phyloP scores from a whole-genome alignment of 1,140 invertebrate genomes.

The Nylanderia fulva region DNA sequence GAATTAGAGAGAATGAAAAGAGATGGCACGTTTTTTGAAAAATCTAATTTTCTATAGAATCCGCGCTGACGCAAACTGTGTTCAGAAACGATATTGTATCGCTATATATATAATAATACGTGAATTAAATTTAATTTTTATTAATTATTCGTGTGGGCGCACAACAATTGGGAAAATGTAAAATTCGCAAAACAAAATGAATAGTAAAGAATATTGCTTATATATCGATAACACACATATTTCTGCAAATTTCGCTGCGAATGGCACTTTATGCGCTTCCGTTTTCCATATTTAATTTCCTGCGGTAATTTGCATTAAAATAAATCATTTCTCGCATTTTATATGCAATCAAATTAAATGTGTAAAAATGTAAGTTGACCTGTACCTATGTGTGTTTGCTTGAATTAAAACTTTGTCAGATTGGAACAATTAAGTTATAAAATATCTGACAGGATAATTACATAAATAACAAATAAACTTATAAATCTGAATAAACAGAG shows the following conservation, averaged over 20 bases:
- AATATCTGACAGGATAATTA: neutral
- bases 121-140: constrained; percentile 51
- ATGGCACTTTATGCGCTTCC: neutral
- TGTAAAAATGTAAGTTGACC: neutral
- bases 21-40: neutral
- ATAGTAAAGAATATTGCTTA: constrained; percentile 14
- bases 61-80: neutral
- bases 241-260: neutral
- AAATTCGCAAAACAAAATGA: neutral
- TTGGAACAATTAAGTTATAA: neutral
- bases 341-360: neutral
- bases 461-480: neutral
- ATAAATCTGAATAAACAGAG: neutral
- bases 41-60: constrained; percentile 14
- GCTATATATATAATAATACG: neutral
- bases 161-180: constrained; percentile 33
- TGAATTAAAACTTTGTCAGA: neutral
- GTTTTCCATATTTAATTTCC: constrained; percentile 33
- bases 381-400: neutral
- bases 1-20: constrained; percentile 11
- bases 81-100: constrained; percentile 14
- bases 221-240: neutral
- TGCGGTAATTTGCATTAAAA: constrained; percentile 30
- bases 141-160: constrained; percentile 15
- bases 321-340: constrained; percentile 16